Conservation (phyloP, 2,888 invertebrate species). For the Agrochola circellaris region DNA sequence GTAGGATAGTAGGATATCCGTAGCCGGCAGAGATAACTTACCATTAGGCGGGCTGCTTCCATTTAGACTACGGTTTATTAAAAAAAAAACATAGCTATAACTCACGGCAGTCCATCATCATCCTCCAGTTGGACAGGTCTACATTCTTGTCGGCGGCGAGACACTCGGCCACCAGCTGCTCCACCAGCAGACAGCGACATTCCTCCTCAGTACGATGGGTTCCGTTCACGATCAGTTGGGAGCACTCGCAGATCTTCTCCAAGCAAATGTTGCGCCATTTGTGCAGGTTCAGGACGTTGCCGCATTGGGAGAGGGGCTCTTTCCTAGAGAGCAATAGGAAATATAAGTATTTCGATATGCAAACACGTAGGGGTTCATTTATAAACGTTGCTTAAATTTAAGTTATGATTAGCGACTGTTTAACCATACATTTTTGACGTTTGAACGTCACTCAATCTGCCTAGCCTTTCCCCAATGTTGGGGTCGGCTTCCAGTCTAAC, state of each 20-base stretch:
- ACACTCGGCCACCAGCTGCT: conserved; percentile 94
- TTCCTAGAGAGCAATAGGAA: conserved; percentile 80
- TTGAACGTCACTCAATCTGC: no score
- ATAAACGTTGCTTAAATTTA: no score
- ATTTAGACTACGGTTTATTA: no score
- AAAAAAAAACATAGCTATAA: background rate
- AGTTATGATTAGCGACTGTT: no score
- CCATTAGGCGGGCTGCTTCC: no score
- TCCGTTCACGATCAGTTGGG: conserved; percentile 89
- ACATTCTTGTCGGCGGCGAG: conserved; percentile 91
- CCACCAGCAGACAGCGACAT: conserved; percentile 93
- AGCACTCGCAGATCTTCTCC: conserved; percentile 94
- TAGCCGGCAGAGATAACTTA: no score
- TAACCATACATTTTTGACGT: no score
- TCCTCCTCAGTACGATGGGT: conserved; percentile 76
- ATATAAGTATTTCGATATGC: background rate
- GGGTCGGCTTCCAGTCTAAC: no score
- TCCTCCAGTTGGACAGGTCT: conserved; percentile 93
- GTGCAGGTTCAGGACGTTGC: conserved; percentile 92
- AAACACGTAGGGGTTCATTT: background rate
- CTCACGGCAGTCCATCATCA: conserved; percentile 92
- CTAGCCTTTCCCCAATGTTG: no score
- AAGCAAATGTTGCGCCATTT: conserved; percentile 93
- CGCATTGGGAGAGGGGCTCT: conserved; percentile 92
- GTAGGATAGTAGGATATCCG: no score